Conservation (phyloP, 2,888 invertebrate genomes). For the Macaria notata region DNA sequence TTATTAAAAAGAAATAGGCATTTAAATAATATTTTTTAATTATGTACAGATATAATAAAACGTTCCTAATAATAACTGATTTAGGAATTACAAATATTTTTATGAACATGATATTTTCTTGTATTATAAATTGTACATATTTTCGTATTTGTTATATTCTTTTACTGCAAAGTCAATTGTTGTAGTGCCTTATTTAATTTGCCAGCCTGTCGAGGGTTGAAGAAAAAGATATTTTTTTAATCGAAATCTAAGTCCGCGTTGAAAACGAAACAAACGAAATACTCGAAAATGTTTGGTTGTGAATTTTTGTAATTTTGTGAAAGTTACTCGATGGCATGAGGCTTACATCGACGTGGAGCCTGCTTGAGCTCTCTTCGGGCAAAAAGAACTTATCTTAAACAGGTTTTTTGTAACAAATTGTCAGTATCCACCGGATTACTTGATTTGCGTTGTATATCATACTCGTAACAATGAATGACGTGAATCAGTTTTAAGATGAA, state of each 20-base stretch:
- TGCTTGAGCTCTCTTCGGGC: slow-evolving; percentile 4
- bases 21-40: slow-evolving; percentile 15
- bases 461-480: too few relatives aligned
- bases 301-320: slow-evolving; percentile 27
- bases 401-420: too few relatives aligned
- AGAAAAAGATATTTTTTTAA: neutral
- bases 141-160: too few relatives aligned
- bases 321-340: slow-evolving; percentile 4
- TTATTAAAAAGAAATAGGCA: slow-evolving; percentile 11
- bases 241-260: slow-evolving; percentile 19
- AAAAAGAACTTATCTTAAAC: neutral
- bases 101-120: too few relatives aligned
- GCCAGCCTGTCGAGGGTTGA: too few relatives aligned
- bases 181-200: too few relatives aligned
- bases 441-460: too few relatives aligned
- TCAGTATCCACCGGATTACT: too few relatives aligned
- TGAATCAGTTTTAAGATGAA: too few relatives aligned
- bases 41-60: slow-evolving; percentile 21
- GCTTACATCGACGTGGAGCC: neutral
- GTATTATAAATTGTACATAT: too few relatives aligned
- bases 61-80: slow-evolving; percentile 20
- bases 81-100: neutral
- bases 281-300: slow-evolving; percentile 36
- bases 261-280: slow-evolving; percentile 27
- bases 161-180: slow-evolving; percentile 8